These are phyloP conservation scores for Ditylenchus weischeri DNA, from an alignment of 2,888 invertebrate genomes.

Conservation along the genomic window DNA sequence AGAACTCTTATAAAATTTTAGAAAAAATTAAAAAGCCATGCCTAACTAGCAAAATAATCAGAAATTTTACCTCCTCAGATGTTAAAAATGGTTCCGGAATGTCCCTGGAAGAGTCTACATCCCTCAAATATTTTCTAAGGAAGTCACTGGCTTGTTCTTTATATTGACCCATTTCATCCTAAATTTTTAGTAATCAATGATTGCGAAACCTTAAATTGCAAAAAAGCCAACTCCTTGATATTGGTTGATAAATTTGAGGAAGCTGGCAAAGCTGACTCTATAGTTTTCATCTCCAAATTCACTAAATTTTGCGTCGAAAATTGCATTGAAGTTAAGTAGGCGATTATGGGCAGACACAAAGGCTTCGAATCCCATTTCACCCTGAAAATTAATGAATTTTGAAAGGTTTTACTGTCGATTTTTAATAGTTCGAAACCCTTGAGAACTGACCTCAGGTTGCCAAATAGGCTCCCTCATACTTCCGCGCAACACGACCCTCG, in stretches of 20 bases:
- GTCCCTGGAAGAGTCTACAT: constrained; percentile 39
- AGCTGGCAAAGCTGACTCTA: constrained; percentile 43
- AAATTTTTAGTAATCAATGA: constrained; percentile 10
- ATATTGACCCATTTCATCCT: constrained; percentile 33
- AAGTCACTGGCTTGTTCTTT: constrained; percentile 42
- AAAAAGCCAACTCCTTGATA: constrained; percentile 16
- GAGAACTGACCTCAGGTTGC: too few relatives aligned
- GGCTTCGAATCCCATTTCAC: constrained; percentile 34
- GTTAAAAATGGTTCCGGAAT: constrained; percentile 42
- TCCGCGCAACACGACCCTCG: too few relatives aligned
- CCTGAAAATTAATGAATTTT: constrained; percentile 1
- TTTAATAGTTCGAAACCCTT: too few relatives aligned
- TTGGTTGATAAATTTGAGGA: constrained; percentile 39
- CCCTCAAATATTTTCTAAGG: constrained; percentile 45
- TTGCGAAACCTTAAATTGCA: not conserved
- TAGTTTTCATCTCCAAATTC: constrained; percentile 30
- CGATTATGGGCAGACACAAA: constrained; percentile 40
- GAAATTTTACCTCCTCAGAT: constrained; percentile 32
- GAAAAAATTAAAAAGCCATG: too few relatives aligned
- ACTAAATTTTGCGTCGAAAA: constrained; percentile 29
- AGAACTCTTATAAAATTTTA: too few relatives aligned
- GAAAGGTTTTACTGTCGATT: too few relatives aligned
- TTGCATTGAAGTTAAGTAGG: constrained; percentile 32
- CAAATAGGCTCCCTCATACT: too few relatives aligned
- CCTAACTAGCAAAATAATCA: too few relatives aligned